A percentile compares a stretch with the other conserved stretches of the same genome.
Evolutionary conservation across 2,113 vertebrate genomes (phyloP).

Genomic region (Clarias macrocephalus): DNA sequence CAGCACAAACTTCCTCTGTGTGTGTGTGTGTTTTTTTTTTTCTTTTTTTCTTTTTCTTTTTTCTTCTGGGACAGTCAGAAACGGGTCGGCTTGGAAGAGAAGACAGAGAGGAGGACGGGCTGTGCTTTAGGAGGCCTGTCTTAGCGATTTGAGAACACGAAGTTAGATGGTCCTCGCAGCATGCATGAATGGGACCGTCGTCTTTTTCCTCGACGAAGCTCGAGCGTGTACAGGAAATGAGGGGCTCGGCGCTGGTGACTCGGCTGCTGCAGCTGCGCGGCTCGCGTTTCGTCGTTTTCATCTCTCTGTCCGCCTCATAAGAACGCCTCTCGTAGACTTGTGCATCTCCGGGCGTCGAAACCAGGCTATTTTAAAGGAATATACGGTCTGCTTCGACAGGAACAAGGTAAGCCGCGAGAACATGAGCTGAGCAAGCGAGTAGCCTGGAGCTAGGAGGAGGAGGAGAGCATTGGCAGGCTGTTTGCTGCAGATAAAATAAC

Average conservation of each 20-base stretch:
- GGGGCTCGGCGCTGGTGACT: background rate
- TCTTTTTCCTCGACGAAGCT: background rate
- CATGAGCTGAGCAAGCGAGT: background rate
- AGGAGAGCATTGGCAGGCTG: background rate
- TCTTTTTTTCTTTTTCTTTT: no score
- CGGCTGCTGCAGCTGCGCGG: slow-evolving; percentile 18
- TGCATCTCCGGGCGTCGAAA: background rate
- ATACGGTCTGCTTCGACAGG: background rate
- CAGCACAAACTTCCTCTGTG: background rate
- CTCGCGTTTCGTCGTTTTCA: background rate
- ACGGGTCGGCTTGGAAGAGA: no score
- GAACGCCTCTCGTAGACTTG: background rate
- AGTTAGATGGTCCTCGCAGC: background rate
- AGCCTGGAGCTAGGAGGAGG: background rate
- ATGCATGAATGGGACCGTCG: background rate
- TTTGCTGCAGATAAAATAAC: background rate
- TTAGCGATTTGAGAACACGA: background rate
- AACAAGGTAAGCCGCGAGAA: slow-evolving; percentile 1
- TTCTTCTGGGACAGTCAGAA: background rate
- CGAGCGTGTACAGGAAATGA: slow-evolving; percentile 3
- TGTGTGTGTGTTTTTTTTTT: no score
- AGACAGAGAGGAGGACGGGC: background rate
- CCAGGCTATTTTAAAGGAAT: background rate
- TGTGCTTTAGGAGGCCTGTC: background rate
- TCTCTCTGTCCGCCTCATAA: background rate